A percentile compares a stretch with the other conserved stretches of the same genome.
Conservation (phyloP, 2,797 vertebrate genomes). For the Gobionotothen gibberifrons region DNA sequence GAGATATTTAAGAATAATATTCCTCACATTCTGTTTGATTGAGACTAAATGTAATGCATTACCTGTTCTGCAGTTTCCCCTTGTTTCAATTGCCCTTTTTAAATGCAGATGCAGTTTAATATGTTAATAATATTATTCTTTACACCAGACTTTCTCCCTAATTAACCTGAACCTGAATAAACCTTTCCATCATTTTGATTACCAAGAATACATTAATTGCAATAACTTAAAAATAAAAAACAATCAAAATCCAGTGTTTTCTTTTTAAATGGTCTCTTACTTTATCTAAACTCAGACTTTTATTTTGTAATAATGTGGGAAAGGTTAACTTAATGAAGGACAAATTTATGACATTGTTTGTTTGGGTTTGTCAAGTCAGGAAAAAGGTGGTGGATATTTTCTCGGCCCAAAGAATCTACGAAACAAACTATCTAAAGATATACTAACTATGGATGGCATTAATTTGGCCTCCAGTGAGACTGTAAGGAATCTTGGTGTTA, state of each 20-base stretch:
- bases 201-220: conserved; percentile 18
- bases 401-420: no score
- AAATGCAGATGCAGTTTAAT: conserved; percentile 46
- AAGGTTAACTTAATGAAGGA: conserved; percentile 11
- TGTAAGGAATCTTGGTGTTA: no score
- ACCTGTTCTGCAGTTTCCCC: conserved; percentile 30
- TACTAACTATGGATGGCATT: no score
- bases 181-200: conserved; percentile 41
- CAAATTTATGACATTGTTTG: conserved; percentile 4
- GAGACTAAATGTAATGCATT: conserved; percentile 46
- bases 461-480: no score
- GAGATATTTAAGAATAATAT: conserved; percentile 55
- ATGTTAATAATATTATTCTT: conserved; percentile 56
- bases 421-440: no score
- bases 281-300: conserved; percentile 7
- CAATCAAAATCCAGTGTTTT: neutral
- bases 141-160: conserved; percentile 12
- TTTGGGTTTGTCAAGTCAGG: neutral
- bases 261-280: conserved; percentile 3
- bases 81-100: conserved; percentile 50
- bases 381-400: neutral
- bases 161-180: conserved; percentile 48
- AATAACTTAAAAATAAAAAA: conserved; percentile 36
- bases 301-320: neutral
- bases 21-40: conserved; percentile 45